Conservation (phyloP, 2,113 vertebrate genomes). For the Pterocles gutturalis region DNA sequence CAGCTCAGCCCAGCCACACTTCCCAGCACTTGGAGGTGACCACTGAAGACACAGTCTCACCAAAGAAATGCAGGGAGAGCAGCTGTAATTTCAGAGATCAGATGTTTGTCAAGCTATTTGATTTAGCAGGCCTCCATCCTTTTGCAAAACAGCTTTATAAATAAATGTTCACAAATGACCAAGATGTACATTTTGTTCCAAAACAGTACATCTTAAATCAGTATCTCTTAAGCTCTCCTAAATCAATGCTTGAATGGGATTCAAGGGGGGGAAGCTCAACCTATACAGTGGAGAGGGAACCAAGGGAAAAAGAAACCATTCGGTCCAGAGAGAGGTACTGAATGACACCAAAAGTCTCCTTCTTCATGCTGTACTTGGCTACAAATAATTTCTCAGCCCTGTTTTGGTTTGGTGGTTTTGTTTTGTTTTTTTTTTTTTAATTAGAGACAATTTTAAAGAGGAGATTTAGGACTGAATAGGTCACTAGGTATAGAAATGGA, state of each 20-base stretch:
- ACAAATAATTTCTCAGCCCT: background rate
- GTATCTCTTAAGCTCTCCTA: background rate
- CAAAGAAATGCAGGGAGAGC: background rate
- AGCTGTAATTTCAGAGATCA: background rate
- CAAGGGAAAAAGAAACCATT: background rate
- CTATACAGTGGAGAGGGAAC: background rate
- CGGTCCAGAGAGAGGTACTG: background rate
- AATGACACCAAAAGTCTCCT: background rate
- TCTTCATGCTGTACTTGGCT: background rate
- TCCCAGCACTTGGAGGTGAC: background rate
- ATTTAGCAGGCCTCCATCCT: background rate
- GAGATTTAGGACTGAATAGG: background rate
- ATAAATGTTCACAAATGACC: background rate
- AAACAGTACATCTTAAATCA: background rate
- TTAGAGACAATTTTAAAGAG: background rate
- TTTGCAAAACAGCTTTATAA: background rate
- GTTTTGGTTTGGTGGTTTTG: no score
- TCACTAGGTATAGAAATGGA: conserved; percentile 57
- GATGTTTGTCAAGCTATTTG: background rate
- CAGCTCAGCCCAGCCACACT: background rate
- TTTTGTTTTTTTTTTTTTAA: background rate
- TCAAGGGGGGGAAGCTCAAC: background rate
- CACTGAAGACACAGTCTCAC: background rate
- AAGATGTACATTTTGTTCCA: background rate
- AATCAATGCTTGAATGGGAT: background rate